These are phyloP conservation scores for Ophion ventricosus DNA, from an alignment of 2,888 invertebrate genomes.

Conservation along the genomic window DNA sequence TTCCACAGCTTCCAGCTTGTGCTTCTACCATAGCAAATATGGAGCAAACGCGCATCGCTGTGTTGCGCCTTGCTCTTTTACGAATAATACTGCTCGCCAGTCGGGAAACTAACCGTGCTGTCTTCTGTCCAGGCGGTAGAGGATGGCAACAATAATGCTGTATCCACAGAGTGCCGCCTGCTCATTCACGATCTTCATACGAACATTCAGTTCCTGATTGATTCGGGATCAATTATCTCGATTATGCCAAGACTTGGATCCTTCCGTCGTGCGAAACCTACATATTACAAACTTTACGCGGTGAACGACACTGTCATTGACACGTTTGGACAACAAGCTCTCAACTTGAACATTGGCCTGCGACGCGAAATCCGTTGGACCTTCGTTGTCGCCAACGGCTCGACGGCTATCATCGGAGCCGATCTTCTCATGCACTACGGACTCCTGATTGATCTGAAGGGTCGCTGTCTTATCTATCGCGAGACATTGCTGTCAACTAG, in stretches of 20 bases:
- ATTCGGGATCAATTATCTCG: background rate
- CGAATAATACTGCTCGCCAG: too few species aligned
- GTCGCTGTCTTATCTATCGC: background rate
- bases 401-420: background rate
- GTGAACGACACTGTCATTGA: background rate
- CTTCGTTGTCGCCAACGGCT: background rate
- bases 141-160: background rate
- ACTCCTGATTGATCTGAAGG: background rate
- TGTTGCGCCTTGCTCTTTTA: too few species aligned
- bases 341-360: background rate
- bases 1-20: too few species aligned
- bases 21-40: too few species aligned
- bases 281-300: background rate
- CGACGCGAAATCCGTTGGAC: background rate
- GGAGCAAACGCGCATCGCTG: too few species aligned
- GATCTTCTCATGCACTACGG: background rate
- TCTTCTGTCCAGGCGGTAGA: constrained; percentile 44
- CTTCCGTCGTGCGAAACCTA: background rate
- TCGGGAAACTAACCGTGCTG: background rate
- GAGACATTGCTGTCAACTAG: too few species aligned
- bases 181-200: background rate
- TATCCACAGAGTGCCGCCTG: background rate
- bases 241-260: background rate
- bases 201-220: background rate
- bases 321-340: background rate